Base-by-base conservation (phyloP, 1,140 invertebrate species). In the Campodea augens region DNA sequence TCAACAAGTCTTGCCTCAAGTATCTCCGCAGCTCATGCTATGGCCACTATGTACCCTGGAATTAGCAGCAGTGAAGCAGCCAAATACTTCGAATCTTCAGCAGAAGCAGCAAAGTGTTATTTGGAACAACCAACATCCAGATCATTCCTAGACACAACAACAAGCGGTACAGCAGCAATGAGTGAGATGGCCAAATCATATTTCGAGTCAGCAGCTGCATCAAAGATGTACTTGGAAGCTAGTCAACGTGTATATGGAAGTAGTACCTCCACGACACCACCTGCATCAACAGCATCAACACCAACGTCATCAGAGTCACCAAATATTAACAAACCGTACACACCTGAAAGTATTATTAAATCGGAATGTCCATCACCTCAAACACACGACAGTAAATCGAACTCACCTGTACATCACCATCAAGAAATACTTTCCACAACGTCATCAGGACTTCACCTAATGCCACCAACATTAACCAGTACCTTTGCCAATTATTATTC, bases 111-210 rank as follows among this genome's bases (percentile, higher is more conserved):
- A n/a, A n/a, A n/a, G n/a, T n/a, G n/a, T n/a, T n/a, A n/a, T n/a
- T n/a, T n/a, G n/a, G n/a, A n/a, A n/a, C n/a, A n/a, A 53, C 61
- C 67, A 1, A 65, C 64, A 46, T 71, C 74, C 0, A 73, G 77
- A 44, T 72, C 75, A 32, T 82, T 81, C 54, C 61, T 81, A 47
- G 80, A 82, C 53, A 60, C 41, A 36, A 38, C 13, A 25, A 44
- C 13, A 23, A 41, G 15, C 37, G 69, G 0, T 39, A 56, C 72
- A 5, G 72, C 73, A 51, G 60, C 63, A 18, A 74, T 74, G 13
- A 77, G 77, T 0, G 76, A 78, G 2, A 64, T 78, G 13, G 77
- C 77, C 49, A 84, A 85, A 58, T 79, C 78, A 1, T 86, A 84
- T 57, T 75, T 78, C 49, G 76, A 79, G 55, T 69, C 70, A 7